Conservation (phyloP, 2,888 invertebrate species). For the Ceraclea dissimilis region DNA sequence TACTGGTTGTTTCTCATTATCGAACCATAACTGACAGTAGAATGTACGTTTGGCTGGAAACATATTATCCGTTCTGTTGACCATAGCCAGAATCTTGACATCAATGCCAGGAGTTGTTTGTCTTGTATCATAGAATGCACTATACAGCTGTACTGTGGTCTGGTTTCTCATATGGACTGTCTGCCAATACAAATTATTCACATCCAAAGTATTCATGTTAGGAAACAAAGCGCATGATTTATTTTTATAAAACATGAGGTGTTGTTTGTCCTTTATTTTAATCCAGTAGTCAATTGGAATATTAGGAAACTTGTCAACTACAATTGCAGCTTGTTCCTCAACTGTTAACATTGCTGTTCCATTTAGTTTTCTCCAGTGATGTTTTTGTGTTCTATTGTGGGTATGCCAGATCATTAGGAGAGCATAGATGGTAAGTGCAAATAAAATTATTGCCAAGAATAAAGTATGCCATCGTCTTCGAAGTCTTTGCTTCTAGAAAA, state of each 20-base stretch:
- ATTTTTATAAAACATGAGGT: neutral
- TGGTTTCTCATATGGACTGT: neutral
- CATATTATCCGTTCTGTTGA: slow-evolving; percentile 73
- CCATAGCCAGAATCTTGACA: slow-evolving; percentile 79
- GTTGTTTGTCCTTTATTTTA: neutral
- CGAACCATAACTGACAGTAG: slow-evolving; percentile 86
- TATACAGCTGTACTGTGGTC: slow-evolving; percentile 3
- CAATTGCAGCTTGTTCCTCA: neutral
- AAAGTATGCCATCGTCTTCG: too few species aligned
- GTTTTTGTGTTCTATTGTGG: too few species aligned
- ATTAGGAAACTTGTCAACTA: neutral
- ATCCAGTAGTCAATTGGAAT: neutral
- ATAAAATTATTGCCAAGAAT: too few species aligned
- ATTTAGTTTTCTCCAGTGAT: too few species aligned
- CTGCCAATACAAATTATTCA: slow-evolving; percentile 12
- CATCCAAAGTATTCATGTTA: slow-evolving; percentile 1
- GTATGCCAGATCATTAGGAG: too few species aligned
- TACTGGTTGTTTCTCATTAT: slow-evolving; percentile 71
- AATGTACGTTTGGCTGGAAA: slow-evolving; percentile 65
- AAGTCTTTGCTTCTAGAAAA: too few species aligned
- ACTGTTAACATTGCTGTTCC: neutral
- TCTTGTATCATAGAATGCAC: slow-evolving; percentile 56
- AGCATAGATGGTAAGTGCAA: too few species aligned
- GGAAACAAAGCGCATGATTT: slow-evolving; percentile 9
- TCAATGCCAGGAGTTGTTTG: slow-evolving; percentile 73